Evolutionary conservation across 2,797 vertebrate genomes (phyloP).

Genomic region (Echeneis naucrates): DNA sequence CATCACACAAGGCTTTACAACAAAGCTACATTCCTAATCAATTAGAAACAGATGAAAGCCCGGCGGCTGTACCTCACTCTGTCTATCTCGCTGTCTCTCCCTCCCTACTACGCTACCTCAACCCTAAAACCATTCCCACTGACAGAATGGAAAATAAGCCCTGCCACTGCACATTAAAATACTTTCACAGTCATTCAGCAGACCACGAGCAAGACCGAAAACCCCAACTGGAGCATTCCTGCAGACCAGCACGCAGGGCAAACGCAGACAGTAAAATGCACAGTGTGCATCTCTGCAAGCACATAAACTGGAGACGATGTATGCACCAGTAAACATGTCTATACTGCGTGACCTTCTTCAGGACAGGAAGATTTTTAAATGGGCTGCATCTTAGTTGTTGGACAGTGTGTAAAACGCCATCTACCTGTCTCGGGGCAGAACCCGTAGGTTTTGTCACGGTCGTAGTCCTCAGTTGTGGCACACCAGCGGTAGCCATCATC

Average conservation of each 20-base stretch:
- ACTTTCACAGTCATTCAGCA: constrained; percentile 71
- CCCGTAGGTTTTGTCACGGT: constrained; percentile 91
- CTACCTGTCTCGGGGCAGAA: constrained; percentile 98
- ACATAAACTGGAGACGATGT: background rate
- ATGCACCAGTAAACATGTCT: background rate
- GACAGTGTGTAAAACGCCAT: constrained; percentile 20
- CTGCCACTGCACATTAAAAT: constrained; percentile 74
- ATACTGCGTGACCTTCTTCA: background rate
- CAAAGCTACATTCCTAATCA: constrained; percentile 67
- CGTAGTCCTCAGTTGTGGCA: constrained; percentile 95
- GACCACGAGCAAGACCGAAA: constrained; percentile 66
- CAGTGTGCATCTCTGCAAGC: background rate
- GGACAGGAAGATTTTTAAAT: constrained; percentile 1
- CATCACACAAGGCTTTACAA: constrained; percentile 31
- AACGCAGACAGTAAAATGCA: constrained; percentile 24
- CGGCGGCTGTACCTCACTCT: constrained; percentile 24
- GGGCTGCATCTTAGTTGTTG: background rate
- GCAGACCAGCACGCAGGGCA: constrained; percentile 35
- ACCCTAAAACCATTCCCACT: constrained; percentile 64
- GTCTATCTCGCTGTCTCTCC: constrained; percentile 21
- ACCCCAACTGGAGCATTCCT: constrained; percentile 81
- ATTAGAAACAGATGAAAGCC: constrained; percentile 76
- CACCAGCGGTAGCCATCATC: constrained; percentile 98
- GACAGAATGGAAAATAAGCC: constrained; percentile 82
- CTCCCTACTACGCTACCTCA: constrained; percentile 48